phyloP scores from a whole-genome alignment of 1,140 invertebrate genomes.

The Pseudobourletiella spinata region DNA sequence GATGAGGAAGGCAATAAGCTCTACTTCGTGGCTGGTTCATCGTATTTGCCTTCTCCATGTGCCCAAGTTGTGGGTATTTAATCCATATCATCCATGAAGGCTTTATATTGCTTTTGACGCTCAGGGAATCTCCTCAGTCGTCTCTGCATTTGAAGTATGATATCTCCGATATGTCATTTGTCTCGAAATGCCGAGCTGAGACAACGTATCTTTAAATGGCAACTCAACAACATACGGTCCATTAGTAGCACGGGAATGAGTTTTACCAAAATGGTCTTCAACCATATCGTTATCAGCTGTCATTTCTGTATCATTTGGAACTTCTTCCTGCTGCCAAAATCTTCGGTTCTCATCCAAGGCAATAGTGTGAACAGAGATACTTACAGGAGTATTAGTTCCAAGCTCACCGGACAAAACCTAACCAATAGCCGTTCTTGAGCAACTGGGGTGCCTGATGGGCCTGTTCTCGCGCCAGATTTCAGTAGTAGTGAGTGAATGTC shows the following conservation, averaged over 20 bases:
- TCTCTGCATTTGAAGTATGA: conserved; percentile 30
- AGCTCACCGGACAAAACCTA: conserved; percentile 10
- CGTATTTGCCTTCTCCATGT: conserved; percentile 33
- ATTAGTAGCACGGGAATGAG: conserved; percentile 11
- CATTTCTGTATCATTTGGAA: not conserved
- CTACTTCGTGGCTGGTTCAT: conserved; percentile 9
- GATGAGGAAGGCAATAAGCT: conserved; percentile 33
- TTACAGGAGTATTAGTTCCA: not conserved
- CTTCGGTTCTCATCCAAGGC: conserved; percentile 7
- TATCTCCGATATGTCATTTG: conserved; percentile 27
- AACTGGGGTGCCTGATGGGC: not conserved
- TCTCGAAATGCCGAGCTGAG: conserved; percentile 19
- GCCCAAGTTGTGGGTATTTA: conserved; percentile 32
- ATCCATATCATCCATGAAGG: conserved; percentile 38
- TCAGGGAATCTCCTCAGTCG: conserved; percentile 20
- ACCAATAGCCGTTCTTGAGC: conserved; percentile 5
- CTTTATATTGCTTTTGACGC: conserved; percentile 28
- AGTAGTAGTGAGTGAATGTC: not conserved
- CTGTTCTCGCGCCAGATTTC: not conserved
- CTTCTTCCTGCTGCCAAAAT: conserved; percentile 39
- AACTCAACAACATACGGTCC: conserved; percentile 35
- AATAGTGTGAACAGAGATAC: not conserved
- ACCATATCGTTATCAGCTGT: conserved; percentile 20
- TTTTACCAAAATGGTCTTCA: conserved; percentile 31
- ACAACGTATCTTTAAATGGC: conserved; percentile 30